A percentile compares a stretch with the other conserved stretches of the same genome.
These are phyloP conservation scores for Ifrita kowaldi DNA, from an alignment of 2,113 vertebrate genomes.

Conservation along the genomic window DNA sequence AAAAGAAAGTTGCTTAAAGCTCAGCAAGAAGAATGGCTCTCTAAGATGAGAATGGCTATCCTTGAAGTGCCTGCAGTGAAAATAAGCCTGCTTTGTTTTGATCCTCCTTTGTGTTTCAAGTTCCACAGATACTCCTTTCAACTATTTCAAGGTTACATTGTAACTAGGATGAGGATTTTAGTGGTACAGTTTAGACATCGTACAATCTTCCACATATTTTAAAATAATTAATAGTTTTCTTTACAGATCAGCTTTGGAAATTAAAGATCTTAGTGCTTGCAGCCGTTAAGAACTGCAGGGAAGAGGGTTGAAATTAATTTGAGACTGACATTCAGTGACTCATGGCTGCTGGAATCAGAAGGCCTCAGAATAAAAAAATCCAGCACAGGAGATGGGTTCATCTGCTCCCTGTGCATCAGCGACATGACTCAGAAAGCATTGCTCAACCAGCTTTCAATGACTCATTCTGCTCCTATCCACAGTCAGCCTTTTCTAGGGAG, in stretches of 20 bases:
- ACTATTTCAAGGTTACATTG: not conserved
- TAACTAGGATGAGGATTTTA: not conserved
- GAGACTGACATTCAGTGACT: conserved; percentile 21
- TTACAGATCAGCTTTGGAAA: not conserved
- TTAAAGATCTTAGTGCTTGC: not conserved
- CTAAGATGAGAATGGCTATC: not conserved
- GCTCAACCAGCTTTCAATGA: conserved; percentile 35
- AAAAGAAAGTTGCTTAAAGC: conserved; percentile 26
- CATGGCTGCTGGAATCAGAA: conserved; percentile 6
- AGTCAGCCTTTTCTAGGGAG: not conserved
- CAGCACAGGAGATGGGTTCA: not conserved
- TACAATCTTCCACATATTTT: not conserved
- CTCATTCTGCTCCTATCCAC: conserved; percentile 17
- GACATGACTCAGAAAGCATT: conserved; percentile 41
- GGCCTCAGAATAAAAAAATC: not conserved
- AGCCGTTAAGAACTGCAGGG: not conserved
- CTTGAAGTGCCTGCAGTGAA: not conserved
- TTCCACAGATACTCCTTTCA: not conserved
- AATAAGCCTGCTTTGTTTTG: conserved; percentile 51
- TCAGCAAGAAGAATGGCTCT: conserved; percentile 35
- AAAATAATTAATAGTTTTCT: not conserved
- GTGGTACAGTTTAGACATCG: not conserved
- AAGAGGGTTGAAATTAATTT: not conserved
- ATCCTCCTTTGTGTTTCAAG: not conserved
- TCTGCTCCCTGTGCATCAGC: not conserved